Evolutionary conservation across 2,888 invertebrate species (phyloP).

Genomic region (Tupiocoris notatus): DNA sequence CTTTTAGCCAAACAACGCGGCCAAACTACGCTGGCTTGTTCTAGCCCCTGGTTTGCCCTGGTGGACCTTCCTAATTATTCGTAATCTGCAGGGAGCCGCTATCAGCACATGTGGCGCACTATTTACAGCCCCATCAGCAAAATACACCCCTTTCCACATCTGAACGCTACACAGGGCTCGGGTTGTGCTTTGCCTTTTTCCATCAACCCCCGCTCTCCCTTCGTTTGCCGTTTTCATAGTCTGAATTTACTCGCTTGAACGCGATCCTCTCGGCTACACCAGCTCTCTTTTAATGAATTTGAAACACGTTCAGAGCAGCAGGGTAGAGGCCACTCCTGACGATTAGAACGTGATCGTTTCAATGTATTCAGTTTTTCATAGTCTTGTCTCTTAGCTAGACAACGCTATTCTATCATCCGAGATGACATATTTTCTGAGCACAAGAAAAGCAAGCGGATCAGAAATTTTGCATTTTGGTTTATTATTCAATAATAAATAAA

Average conservation of each 20-base stretch:
- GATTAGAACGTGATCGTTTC: constrained; percentile 15
- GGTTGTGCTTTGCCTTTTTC: neutral
- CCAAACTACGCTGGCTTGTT: neutral
- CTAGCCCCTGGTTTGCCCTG: no score
- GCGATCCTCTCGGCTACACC: neutral
- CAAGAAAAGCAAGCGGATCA: no score
- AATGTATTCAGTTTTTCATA: constrained; percentile 7
- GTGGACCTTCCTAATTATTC: constrained; percentile 31
- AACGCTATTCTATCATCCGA: no score
- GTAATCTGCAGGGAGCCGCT: constrained; percentile 35
- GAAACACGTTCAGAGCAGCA: constrained; percentile 28
- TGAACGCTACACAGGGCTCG: neutral
- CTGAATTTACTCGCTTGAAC: neutral
- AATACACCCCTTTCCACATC: constrained; percentile 6
- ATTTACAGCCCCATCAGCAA: constrained; percentile 39
- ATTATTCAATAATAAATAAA: no score
- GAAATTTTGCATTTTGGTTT: no score
- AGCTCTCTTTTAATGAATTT: constrained; percentile 33
- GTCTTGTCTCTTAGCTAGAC: neutral
- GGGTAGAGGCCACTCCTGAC: constrained; percentile 3
- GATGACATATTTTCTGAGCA: no score
- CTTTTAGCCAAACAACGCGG: constrained; percentile 29
- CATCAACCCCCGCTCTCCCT: neutral
- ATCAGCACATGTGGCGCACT: constrained; percentile 41
- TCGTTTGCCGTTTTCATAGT: neutral